These are phyloP conservation scores for Alethe diademata DNA, from an alignment of 2,113 vertebrate species.

Conservation along the genomic window DNA sequence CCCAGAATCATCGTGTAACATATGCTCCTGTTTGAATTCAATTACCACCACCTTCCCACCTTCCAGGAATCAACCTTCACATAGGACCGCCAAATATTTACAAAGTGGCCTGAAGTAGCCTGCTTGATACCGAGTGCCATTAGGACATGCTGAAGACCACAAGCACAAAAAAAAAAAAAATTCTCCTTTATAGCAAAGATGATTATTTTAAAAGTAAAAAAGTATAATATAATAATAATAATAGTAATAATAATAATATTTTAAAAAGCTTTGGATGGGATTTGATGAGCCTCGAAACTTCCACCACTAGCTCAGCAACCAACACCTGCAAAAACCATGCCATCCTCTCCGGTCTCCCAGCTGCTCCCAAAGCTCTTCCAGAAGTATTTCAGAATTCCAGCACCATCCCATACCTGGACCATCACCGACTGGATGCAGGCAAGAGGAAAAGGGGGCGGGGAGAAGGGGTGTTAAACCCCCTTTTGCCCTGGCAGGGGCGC, in stretches of 20 bases:
- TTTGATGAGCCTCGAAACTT: neutral
- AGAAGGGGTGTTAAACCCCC: neutral
- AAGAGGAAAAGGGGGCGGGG: neutral
- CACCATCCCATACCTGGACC: neutral
- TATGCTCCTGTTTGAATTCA: neutral
- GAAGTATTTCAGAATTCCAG: neutral
- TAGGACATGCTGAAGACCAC: neutral
- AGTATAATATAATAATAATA: neutral
- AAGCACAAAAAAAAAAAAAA: neutral
- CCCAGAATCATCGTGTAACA: neutral
- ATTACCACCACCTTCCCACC: neutral
- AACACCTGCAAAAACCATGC: neutral
- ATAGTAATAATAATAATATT: neutral
- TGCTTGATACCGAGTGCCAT: neutral
- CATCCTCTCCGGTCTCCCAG: neutral
- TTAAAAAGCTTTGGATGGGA: neutral
- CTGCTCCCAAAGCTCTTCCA: neutral
- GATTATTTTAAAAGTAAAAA: neutral
- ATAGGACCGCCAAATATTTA: neutral
- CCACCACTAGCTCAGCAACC: neutral
- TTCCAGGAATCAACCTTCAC: neutral
- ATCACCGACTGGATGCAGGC: neutral
- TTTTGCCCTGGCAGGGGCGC: neutral
- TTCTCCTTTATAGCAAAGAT: neutral
- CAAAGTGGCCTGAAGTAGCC: neutral